Evolutionary conservation across 2,888 invertebrate genomes (phyloP).

Genomic region (Ceraclea dissimilis): DNA sequence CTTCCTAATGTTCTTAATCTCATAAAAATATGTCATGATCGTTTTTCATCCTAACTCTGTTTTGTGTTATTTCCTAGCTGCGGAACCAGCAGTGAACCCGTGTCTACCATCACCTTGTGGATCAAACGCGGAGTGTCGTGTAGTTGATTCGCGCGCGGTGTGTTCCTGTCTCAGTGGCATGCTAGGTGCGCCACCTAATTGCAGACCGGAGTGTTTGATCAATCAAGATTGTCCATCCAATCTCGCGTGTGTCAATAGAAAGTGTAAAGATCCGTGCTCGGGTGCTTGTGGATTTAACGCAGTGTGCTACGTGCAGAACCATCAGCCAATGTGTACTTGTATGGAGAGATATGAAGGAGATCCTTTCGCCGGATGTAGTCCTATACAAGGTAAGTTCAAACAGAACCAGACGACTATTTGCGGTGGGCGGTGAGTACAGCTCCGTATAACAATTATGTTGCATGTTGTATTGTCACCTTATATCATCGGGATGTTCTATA

Average conservation of each 20-base stretch:
- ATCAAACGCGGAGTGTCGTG: conserved; percentile 55
- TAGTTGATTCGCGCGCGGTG: conserved; percentile 54
- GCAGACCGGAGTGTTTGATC: conserved; percentile 70
- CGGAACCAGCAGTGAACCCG: conserved; percentile 42
- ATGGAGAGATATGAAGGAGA: conserved; percentile 69
- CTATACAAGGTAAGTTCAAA: conserved; percentile 46
- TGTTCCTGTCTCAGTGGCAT: conserved; percentile 68
- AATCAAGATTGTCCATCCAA: conserved; percentile 71
- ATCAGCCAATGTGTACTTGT: conserved; percentile 69
- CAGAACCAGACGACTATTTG: no score
- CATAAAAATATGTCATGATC: no score
- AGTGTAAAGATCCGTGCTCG: conserved; percentile 68
- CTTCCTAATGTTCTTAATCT: no score
- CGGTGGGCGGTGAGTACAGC: no score
- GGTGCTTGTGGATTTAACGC: conserved; percentile 73
- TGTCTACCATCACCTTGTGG: conserved; percentile 66
- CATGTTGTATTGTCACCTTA: no score
- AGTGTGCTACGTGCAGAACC: conserved; percentile 64
- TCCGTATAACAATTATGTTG: background rate
- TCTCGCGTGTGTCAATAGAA: conserved; percentile 62
- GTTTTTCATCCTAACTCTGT: no score
- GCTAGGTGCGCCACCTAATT: conserved; percentile 71
- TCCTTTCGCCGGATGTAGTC: conserved; percentile 68
- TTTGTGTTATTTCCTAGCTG: background rate
- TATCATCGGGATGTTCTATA: no score